A percentile compares a stretch with the other conserved stretches of the same genome.
Conservation (phyloP, 2,797 vertebrate genomes). For the Okamejei kenojei region DNA sequence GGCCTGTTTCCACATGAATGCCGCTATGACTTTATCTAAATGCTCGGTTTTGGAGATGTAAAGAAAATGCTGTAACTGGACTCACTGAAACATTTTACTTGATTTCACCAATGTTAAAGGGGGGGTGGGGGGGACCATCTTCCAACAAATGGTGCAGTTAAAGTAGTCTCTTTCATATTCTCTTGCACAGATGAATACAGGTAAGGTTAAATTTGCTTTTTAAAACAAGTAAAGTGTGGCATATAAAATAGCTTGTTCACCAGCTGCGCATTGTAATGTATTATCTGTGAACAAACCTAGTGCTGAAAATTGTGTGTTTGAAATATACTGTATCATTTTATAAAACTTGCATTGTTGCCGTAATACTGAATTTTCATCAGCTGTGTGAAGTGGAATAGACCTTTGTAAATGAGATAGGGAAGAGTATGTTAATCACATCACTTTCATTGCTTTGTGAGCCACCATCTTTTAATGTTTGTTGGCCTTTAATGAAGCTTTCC, state of each 20-base stretch:
- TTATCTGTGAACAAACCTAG: neutral
- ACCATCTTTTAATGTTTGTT: neutral
- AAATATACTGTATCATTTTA: neutral
- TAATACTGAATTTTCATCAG: neutral
- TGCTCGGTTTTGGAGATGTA: neutral
- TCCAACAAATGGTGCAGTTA: neutral
- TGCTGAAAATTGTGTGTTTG: neutral
- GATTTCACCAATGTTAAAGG: neutral
- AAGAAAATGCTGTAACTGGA: neutral
- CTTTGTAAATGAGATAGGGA: neutral
- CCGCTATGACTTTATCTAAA: neutral
- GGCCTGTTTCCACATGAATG: too few species aligned
- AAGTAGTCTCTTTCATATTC: neutral
- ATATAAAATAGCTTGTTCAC: neutral
- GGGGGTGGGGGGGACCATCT: too few species aligned
- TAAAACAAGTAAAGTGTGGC: neutral
- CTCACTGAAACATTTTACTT: neutral
- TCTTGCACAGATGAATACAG: neutral
- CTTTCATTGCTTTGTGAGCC: neutral
- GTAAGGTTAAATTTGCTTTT: neutral
- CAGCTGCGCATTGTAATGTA: neutral
- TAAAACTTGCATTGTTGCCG: slow-evolving; percentile 12
- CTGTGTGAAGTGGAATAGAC: neutral
- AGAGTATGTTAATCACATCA: neutral
- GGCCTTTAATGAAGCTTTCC: neutral